Percentiles rank a stretch among this genome's conserved stretches.
These are phyloP conservation scores for Marmota flaviventris DNA, from an alignment of 2,113 vertebrate species.

Conservation along the genomic window DNA sequence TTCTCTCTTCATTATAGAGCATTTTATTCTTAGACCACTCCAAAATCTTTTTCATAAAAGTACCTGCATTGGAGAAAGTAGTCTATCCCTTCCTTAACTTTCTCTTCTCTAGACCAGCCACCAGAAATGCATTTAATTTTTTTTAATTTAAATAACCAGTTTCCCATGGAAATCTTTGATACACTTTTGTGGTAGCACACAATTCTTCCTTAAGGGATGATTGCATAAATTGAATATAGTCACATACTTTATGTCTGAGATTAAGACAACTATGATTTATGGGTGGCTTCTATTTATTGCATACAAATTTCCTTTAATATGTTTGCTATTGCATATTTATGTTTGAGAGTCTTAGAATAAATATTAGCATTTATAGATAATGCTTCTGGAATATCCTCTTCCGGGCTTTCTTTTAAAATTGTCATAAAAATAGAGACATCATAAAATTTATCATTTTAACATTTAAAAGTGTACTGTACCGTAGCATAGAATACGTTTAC, in stretches of 20 bases:
- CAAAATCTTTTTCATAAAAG: slow-evolving; percentile 10
- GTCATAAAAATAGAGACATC: background rate
- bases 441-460: background rate
- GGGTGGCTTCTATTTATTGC: background rate
- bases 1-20: background rate
- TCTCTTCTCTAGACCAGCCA: background rate
- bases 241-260: background rate
- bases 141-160: background rate
- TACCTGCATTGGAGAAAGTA: background rate
- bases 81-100: background rate
- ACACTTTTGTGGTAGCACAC: background rate
- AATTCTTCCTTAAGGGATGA: background rate
- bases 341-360: slow-evolving; percentile 18
- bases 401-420: background rate
- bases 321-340: background rate
- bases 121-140: background rate
- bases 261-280: background rate
- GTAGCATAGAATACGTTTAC: background rate
- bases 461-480: background rate
- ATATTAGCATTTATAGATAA: background rate
- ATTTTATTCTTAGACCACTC: background rate
- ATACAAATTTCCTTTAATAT: background rate
- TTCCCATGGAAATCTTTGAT: background rate
- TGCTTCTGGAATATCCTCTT: background rate
- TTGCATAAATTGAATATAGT: background rate